These are phyloP conservation scores for Eubasilissa regina DNA, from an alignment of 1,140 invertebrate genomes.

Conservation along the genomic window DNA sequence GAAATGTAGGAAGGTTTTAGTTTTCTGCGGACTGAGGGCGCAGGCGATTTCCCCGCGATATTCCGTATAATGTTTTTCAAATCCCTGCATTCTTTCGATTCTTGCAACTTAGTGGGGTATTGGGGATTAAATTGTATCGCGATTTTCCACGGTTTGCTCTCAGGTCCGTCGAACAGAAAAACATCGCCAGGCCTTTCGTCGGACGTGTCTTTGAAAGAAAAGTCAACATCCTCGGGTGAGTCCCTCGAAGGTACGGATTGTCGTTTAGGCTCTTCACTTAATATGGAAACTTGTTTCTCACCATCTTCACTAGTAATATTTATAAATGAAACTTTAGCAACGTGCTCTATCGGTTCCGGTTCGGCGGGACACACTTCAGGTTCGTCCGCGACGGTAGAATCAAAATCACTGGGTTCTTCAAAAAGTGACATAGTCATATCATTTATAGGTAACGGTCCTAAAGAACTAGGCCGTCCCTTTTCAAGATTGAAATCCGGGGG, in stretches of 20 bases:
- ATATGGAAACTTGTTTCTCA: slow-evolving; percentile 4
- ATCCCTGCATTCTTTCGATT: not conserved
- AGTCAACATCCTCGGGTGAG: slow-evolving; percentile 16
- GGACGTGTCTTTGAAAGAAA: slow-evolving; percentile 19
- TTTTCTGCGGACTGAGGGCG: not conserved
- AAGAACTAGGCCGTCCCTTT: not conserved
- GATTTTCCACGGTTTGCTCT: slow-evolving; percentile 36
- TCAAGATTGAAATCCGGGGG: slow-evolving; percentile 3
- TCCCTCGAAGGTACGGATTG: slow-evolving; percentile 7
- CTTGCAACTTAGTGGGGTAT: not conserved
- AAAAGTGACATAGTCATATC: slow-evolving; percentile 6
- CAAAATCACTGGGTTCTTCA: slow-evolving; percentile 5
- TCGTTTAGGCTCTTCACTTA: not conserved
- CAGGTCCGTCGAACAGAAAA: slow-evolving; percentile 19
- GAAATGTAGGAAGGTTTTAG: not conserved
- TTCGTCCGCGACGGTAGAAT: not conserved
- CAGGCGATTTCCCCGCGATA: not conserved
- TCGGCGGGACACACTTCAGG: not conserved
- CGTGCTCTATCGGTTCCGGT: not conserved
- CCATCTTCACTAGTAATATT: slow-evolving; percentile 14
- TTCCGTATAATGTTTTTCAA: not conserved
- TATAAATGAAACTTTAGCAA: slow-evolving; percentile 16
- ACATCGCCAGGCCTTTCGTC: not conserved
- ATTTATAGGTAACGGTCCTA: not conserved
- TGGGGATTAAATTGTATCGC: slow-evolving; percentile 26